Base-by-base conservation (phyloP, 2,888 invertebrate genomes). In the Euzophera pinguis region DNA sequence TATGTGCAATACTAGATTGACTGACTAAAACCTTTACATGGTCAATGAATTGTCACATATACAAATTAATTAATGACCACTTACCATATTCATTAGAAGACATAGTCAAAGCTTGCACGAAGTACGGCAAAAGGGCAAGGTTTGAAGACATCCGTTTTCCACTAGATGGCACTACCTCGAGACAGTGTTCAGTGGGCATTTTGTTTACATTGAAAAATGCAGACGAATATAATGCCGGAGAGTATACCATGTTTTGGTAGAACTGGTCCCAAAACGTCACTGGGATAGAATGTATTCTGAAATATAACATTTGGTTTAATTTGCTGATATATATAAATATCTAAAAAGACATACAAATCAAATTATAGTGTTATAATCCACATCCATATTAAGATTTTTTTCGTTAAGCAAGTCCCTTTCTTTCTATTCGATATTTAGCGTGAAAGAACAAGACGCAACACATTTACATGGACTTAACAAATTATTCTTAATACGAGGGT, bases 231-330 rank as follows among this genome's bases (percentile, higher is more conserved):
- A 69, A 69, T 0, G 82, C 84, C 0, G 89, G 84, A 0, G 87
- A 82, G 55, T 65, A 67, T 0, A 77, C 66, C 3, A 79, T 38
- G 1, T 67, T 59, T 58, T 81, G 84, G 64, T 84, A 84, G 55
- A 80, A 78, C 60, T 86, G 83, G 38, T 84, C 76, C 84, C 83
- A 84, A 58, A 89, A 84, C 51, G 68, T 78, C 0, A 68, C 62
- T 12, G 77, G 70, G 1, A 86, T 53, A 4, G 84, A 73, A 10
- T 84, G 80, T 51, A 79, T 63, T 54, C 89, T 89, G 60, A 54
- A 74, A 73, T 0, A 32, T 3, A 6, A 14, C 14, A 32, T 45
- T 13, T 1, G 13, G 29, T 45, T 8, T 35, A 45, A 12, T 10
- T 38, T n/a, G 3, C 14, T 22, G 32, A 35, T 22, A 27, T 43